These are phyloP conservation scores for Atlantisia rogersi DNA, from an alignment of 2,113 vertebrate genomes.

Conservation along the genomic window DNA sequence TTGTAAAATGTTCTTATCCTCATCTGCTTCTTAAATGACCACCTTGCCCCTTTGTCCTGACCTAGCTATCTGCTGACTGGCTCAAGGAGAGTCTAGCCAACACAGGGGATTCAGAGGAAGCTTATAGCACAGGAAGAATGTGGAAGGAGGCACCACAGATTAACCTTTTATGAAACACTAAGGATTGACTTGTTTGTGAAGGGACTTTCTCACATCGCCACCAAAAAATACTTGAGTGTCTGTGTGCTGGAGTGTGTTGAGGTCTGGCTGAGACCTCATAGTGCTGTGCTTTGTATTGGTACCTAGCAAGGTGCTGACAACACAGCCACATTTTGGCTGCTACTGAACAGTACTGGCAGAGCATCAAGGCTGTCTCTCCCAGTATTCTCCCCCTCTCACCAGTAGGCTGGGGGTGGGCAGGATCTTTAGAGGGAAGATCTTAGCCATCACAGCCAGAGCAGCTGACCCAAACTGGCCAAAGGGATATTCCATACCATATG, in stretches of 20 bases:
- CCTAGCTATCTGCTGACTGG: not conserved
- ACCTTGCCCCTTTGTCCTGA: not conserved
- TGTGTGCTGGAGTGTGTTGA: not conserved
- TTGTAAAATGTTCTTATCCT: not conserved
- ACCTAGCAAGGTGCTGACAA: too few species aligned
- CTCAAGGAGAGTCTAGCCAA: not conserved
- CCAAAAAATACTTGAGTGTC: not conserved
- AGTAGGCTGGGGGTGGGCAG: too few species aligned
- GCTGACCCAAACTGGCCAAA: too few species aligned
- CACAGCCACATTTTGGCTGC: too few species aligned
- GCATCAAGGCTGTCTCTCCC: too few species aligned
- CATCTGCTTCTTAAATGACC: not conserved
- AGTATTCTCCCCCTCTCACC: too few species aligned
- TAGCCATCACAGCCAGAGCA: too few species aligned
- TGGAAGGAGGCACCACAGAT: not conserved
- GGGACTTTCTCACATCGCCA: not conserved
- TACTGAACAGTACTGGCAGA: too few species aligned
- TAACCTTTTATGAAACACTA: not conserved
- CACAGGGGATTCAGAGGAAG: not conserved
- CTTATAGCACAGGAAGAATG: not conserved
- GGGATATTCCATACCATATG: too few species aligned
- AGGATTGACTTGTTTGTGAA: not conserved
- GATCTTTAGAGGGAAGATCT: too few species aligned
- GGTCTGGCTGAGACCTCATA: too few species aligned
- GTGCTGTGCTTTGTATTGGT: too few species aligned